Evolutionary conservation across 2,113 vertebrate genomes (phyloP).

Genomic region (Conger conger): DNA sequence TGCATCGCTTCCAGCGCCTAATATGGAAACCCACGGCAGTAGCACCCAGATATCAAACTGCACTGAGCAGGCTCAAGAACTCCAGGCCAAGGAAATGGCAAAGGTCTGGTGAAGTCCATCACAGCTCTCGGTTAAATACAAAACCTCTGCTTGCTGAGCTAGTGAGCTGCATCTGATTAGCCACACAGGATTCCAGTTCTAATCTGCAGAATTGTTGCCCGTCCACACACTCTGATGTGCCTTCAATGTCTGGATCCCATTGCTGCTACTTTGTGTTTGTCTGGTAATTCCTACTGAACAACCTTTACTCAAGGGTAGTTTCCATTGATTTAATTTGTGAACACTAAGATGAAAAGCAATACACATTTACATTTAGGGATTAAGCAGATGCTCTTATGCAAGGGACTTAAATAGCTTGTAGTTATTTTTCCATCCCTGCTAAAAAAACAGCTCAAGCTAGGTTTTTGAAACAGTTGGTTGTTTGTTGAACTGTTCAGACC

Average conservation of each 20-base stretch:
- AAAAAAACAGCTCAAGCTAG: no score
- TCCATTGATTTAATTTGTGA: not conserved
- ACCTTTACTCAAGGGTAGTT: not conserved
- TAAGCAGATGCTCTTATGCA: not conserved
- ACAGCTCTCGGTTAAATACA: not conserved
- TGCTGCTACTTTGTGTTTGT: not conserved
- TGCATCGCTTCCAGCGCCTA: conserved; percentile 33
- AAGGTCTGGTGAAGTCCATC: conserved; percentile 57
- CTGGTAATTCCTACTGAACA: not conserved
- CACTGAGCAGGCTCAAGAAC: conserved; percentile 55
- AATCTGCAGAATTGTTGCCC: no score
- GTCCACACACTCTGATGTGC: no score
- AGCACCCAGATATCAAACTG: conserved; percentile 75
- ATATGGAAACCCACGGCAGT: conserved; percentile 64
- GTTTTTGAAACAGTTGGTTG: no score
- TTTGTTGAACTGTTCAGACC: no score
- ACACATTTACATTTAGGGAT: not conserved
- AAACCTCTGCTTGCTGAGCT: not conserved
- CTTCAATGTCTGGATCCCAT: not conserved
- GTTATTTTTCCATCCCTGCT: not conserved
- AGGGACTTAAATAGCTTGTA: not conserved
- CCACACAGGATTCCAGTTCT: no score
- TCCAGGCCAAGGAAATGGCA: conserved; percentile 61
- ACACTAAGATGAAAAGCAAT: not conserved
- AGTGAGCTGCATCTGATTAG: not conserved